Evolutionary conservation across 2,113 vertebrate genomes (phyloP), one percentile per base, ranked within the genome.

Genomic region (Bostrychus sinensis): DNA sequence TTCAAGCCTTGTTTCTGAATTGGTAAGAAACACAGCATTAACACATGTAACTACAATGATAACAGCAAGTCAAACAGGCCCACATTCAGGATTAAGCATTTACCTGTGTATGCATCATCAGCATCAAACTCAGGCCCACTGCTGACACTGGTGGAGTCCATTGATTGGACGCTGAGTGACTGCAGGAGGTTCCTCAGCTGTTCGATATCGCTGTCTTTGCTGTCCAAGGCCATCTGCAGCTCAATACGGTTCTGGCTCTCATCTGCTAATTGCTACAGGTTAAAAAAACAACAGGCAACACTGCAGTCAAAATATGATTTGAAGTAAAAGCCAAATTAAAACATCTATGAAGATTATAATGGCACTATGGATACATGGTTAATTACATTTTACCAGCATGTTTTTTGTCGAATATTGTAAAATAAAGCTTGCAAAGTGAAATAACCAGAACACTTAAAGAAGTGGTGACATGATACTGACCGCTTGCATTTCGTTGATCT

Each of bases 201-300:
- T 83, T 99, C 97, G n/a, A 99, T 99, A 85, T 99, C 97, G 3
- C 97, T 98, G 86, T 99, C 97, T 75, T 98, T 99, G 69, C 96
- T 99, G 88, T 99, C 97, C 81, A 99, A 91, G 16, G 96, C 95
- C 97, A 99, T 99, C 88, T 99, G 97, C 50, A 99, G 93, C 86
- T 99, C 97, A 34, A 96, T 94, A 3, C 96, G 93, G 82, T 95
- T 93, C 90, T 95, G 96, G 77, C 95, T 97, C 85, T 99, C 97
- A 32, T 99, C 97, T 1, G 94, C 91, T 80, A 96, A 91, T 98
- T 98, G 97, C 97, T 99, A 66, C 5, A 71, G 70, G 62, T 72
- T n/a, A n/a, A 75, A 37, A 76, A 65, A 39, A 56, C 5, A 34
- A 41, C 1, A 48, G 5, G 4, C 1, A 9, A 7, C 3, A 30